Evolutionary conservation across 35 echinoderm and acorn worm species (phyloP).

Genomic region (Amphiura filiformis): DNA sequence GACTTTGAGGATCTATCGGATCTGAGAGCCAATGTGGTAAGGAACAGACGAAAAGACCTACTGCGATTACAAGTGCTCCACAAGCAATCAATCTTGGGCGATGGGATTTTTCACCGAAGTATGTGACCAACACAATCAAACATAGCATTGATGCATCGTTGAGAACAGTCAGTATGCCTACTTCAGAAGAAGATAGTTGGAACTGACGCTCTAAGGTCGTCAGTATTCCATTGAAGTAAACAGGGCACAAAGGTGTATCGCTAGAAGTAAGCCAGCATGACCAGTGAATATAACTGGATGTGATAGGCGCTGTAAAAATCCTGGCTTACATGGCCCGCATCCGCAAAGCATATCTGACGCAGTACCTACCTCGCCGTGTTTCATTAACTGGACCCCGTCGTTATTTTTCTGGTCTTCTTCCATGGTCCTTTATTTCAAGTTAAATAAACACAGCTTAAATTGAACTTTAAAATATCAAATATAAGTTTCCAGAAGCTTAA

Average conservation of each 20-base stretch:
- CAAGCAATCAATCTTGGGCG: conserved; percentile 33
- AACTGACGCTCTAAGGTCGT: conserved; percentile 54
- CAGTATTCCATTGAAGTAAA: conserved; percentile 20
- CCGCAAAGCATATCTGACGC: no score
- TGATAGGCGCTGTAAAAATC: background rate
- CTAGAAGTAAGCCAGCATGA: background rate
- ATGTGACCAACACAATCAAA: background rate
- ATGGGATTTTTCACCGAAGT: conserved; percentile 33
- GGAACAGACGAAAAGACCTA: conserved; percentile 31
- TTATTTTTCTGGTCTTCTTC: no score
- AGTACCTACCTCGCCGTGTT: no score
- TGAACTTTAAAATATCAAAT: no score
- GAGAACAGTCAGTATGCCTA: conserved; percentile 21
- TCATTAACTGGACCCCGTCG: no score
- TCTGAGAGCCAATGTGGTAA: background rate
- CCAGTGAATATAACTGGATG: background rate
- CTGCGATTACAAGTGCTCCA: background rate
- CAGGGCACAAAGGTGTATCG: background rate
- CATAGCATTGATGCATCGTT: conserved; percentile 14
- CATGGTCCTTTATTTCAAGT: no score
- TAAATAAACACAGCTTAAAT: no score
- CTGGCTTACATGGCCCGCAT: background rate
- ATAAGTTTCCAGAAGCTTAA: no score
- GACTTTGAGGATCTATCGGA: background rate
- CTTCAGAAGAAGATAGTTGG: conserved; percentile 34